Evolutionary conservation across 2,888 invertebrate genomes (phyloP).

Genomic region (Heliconius hortense): DNA sequence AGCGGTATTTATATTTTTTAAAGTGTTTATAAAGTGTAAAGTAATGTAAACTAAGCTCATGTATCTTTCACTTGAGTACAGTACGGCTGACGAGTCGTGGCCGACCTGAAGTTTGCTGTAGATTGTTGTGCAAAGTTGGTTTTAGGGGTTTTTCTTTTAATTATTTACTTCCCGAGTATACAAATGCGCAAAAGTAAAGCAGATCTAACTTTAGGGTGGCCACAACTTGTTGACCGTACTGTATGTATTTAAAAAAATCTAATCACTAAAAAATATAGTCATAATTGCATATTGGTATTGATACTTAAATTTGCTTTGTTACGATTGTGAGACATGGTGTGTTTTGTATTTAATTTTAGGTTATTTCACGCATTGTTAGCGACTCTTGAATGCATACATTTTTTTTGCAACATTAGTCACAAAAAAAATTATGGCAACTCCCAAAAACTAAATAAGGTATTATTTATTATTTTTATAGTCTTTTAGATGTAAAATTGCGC

Average conservation of each 20-base stretch:
- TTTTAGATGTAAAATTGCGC: constrained; percentile 23
- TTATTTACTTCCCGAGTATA: too few relatives aligned
- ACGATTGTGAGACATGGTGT: constrained; percentile 68
- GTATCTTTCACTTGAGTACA: constrained; percentile 42
- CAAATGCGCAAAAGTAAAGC: too few relatives aligned
- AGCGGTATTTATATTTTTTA: constrained; percentile 68
- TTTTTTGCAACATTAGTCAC: constrained; percentile 33
- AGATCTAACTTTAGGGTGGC: background rate
- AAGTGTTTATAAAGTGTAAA: constrained; percentile 56
- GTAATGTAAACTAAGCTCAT: constrained; percentile 51
- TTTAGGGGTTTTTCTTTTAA: background rate
- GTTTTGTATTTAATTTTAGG: constrained; percentile 16
- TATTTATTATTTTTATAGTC: constrained; percentile 26
- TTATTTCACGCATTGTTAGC: background rate
- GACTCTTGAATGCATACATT: background rate
- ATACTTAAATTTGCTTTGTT: constrained; percentile 57
- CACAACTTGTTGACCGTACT: background rate
- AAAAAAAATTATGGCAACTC: background rate
- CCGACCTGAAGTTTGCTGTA: background rate
- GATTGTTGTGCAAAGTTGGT: background rate
- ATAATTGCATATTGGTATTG: constrained; percentile 23
- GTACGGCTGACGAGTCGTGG: background rate
- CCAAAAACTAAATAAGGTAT: background rate
- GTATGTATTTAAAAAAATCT: constrained; percentile 31
- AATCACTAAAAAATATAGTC: constrained; percentile 14